phyloP scores from a whole-genome alignment of 2,797 vertebrate species.

The Chiloscyllium punctatum region DNA sequence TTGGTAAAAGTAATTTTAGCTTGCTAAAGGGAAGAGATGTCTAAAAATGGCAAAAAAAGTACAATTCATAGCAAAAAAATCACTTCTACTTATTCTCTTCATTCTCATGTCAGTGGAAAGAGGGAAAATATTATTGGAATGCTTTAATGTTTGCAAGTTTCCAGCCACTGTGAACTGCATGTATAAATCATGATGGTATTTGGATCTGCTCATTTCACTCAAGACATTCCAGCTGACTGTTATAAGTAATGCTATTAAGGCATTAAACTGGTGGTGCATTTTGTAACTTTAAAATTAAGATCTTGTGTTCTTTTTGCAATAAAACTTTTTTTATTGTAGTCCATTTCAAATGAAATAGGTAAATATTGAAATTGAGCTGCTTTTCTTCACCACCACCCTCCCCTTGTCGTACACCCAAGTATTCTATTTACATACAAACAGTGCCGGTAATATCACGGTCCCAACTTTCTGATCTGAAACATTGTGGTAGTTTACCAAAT shows the following conservation, averaged over 20 bases:
- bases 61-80: conserved; percentile 1
- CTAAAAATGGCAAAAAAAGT: conserved; percentile 34
- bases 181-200: conserved; percentile 26
- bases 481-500: neutral
- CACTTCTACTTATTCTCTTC: conserved; percentile 17
- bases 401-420: neutral
- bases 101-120: neutral
- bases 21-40: conserved; percentile 18
- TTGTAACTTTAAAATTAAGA: neutral
- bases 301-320: neutral
- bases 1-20: neutral
- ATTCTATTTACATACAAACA: neutral
- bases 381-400: neutral
- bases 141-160: conserved; percentile 25
- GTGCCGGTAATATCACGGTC: neutral
- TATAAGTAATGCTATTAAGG: conserved; percentile 23
- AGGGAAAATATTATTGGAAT: conserved; percentile 28
- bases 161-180: conserved; percentile 16
- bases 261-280: neutral
- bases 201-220: conserved; percentile 19
- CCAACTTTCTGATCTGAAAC: neutral
- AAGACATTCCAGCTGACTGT: conserved; percentile 18
- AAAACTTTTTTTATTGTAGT: neutral
- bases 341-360: neutral
- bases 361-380: neutral